Conservation (phyloP, 2,888 invertebrate genomes). For the Ophion obscuratus region DNA sequence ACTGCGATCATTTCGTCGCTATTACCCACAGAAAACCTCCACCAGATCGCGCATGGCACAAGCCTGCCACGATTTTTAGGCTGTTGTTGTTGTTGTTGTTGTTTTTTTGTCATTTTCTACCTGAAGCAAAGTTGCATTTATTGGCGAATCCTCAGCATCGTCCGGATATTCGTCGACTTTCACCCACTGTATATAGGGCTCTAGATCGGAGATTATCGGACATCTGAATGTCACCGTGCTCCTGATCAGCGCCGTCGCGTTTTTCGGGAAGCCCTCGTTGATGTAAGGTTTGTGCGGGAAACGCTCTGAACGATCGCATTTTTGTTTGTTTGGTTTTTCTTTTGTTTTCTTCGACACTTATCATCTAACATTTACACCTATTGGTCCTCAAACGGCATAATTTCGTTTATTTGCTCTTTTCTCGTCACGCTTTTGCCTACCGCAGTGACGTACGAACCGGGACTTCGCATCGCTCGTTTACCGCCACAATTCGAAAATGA, state of each 20-base stretch:
- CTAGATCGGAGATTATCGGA: constrained; percentile 91
- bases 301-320: constrained; percentile 87
- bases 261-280: constrained; percentile 91
- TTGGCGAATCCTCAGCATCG: constrained; percentile 77
- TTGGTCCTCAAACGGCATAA: background rate
- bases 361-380: background rate
- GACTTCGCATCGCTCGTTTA: background rate
- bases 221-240: constrained; percentile 91
- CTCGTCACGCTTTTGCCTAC: background rate
- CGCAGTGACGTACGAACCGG: no score
- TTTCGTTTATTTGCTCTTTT: background rate
- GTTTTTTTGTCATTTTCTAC: constrained; percentile 76
- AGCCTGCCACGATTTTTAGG: constrained; percentile 21
- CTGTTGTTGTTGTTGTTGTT: constrained; percentile 11
- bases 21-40: constrained; percentile 71
- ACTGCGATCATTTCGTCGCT: constrained; percentile 28
- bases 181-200: constrained; percentile 93
- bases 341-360: constrained; percentile 4
- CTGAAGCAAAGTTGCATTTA: constrained; percentile 83
- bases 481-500: background rate
- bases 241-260: constrained; percentile 91
- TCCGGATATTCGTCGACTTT: constrained; percentile 84
- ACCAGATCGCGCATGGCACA: constrained; percentile 64
- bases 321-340: constrained; percentile 29
- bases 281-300: constrained; percentile 94